A percentile compares a stretch with the other conserved stretches of the same genome.
phyloP scores from a whole-genome alignment of 1,140 invertebrate genomes.

The Drosophila malerkotliana region DNA sequence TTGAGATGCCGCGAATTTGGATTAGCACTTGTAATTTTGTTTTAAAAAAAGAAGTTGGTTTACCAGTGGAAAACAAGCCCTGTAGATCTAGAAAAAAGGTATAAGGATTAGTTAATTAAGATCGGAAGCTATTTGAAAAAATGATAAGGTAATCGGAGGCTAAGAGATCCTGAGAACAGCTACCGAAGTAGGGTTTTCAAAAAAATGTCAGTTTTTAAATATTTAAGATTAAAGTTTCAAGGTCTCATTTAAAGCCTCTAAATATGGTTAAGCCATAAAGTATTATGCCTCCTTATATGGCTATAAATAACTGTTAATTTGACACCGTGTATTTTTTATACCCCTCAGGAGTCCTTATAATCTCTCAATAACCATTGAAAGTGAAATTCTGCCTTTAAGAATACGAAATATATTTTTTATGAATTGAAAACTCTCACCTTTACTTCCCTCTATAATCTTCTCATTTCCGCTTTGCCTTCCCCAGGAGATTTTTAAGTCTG shows the following conservation, averaged over 20 bases:
- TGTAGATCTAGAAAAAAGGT: neutral
- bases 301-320: constrained; percentile 8
- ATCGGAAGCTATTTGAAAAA: neutral
- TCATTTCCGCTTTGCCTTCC: constrained; percentile 40
- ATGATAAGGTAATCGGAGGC: neutral
- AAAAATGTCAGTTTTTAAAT: too few species aligned
- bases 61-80: neutral
- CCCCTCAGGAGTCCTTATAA: constrained; percentile 14
- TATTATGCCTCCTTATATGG: neutral
- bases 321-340: constrained; percentile 3
- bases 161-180: neutral
- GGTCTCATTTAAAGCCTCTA: too few species aligned
- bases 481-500: constrained; percentile 21
- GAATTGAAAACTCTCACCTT: neutral
- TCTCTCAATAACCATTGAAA: constrained; percentile 27
- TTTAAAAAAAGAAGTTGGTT: constrained; percentile 12
- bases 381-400: constrained; percentile 20
- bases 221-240: too few species aligned
- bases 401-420: constrained; percentile 14
- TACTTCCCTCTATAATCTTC: constrained; percentile 35
- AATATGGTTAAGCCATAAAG: neutral
- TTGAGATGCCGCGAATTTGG: constrained; percentile 31
- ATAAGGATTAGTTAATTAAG: neutral
- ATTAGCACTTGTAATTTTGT: constrained; percentile 29
- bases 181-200: neutral